A percentile compares a stretch with the other conserved stretches of the same genome.
These are phyloP conservation scores for Drosophila stalkeri DNA, from an alignment of 2,888 invertebrate species.

Conservation along the genomic window DNA sequence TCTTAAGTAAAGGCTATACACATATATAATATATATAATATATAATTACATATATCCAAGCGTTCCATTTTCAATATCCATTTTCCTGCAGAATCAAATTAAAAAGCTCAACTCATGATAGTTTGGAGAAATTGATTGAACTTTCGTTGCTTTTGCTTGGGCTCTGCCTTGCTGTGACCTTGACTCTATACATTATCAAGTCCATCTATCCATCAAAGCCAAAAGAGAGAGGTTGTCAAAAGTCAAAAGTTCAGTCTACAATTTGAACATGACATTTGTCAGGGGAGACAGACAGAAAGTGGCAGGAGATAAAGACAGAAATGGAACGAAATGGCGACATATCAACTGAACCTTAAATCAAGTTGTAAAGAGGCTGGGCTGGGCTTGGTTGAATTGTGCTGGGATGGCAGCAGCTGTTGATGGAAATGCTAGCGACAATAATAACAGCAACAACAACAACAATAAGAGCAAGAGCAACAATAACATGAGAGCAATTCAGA, in stretches of 20 bases:
- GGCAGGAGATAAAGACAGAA: conserved; percentile 22
- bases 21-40: neutral
- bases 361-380: conserved; percentile 75
- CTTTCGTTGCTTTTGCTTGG: neutral
- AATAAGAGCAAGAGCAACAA: conserved; percentile 29
- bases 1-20: too few relatives aligned
- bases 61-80: neutral
- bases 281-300: conserved; percentile 26
- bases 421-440: conserved; percentile 71
- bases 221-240: conserved; percentile 52
- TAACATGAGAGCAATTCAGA: conserved; percentile 34
- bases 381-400: conserved; percentile 49
- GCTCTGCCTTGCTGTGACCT: conserved; percentile 32
- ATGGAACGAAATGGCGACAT: conserved; percentile 58
- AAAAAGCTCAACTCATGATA: conserved; percentile 14
- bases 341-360: conserved; percentile 80
- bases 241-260: conserved; percentile 74
- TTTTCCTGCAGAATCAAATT: conserved; percentile 10
- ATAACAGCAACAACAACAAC: conserved; percentile 41
- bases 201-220: conserved; percentile 42
- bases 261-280: conserved; percentile 77
- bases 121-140: conserved; percentile 24
- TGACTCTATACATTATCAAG: conserved; percentile 47
- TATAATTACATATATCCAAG: neutral
- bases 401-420: conserved; percentile 73